A percentile compares a stretch with the other conserved stretches of the same genome.
Conservation (phyloP, 2,797 vertebrate species). For the Eulemur rubriventer region DNA sequence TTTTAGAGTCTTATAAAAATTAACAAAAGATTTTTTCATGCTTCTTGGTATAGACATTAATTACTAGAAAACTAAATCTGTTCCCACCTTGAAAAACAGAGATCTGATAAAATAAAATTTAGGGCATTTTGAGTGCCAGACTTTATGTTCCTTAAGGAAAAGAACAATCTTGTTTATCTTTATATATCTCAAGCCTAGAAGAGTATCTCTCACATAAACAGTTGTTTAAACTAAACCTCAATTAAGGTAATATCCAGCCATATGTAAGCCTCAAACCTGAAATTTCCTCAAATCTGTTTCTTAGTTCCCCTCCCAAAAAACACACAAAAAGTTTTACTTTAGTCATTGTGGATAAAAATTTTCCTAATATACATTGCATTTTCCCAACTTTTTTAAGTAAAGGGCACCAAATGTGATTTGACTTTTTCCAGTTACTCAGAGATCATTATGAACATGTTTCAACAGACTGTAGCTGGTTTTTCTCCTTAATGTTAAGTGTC, state of each 20-base stretch:
- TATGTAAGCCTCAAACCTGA: slow-evolving; percentile 16
- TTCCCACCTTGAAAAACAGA: slow-evolving; percentile 1
- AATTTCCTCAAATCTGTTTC: background rate
- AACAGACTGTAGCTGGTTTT: background rate
- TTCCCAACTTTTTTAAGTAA: background rate
- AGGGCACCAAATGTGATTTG: background rate
- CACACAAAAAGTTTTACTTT: slow-evolving; percentile 29
- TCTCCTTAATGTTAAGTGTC: slow-evolving; percentile 5
- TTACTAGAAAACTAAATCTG: slow-evolving; percentile 35
- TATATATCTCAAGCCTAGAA: slow-evolving; percentile 19
- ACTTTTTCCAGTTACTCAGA: background rate
- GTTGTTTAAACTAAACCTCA: slow-evolving; percentile 28
- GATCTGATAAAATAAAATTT: background rate
- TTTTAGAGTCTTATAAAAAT: slow-evolving; percentile 19
- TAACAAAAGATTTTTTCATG: background rate
- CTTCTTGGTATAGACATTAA: slow-evolving; percentile 1
- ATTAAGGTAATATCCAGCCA: slow-evolving; percentile 2
- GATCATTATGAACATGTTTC: background rate
- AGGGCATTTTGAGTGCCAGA: background rate
- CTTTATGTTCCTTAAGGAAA: background rate
- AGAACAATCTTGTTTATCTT: background rate
- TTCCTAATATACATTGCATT: background rate
- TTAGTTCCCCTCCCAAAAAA: background rate
- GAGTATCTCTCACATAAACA: background rate
- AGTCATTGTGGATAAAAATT: slow-evolving; percentile 7